Conservation (phyloP, 2,888 invertebrate genomes). For the Dynastes tityus region DNA sequence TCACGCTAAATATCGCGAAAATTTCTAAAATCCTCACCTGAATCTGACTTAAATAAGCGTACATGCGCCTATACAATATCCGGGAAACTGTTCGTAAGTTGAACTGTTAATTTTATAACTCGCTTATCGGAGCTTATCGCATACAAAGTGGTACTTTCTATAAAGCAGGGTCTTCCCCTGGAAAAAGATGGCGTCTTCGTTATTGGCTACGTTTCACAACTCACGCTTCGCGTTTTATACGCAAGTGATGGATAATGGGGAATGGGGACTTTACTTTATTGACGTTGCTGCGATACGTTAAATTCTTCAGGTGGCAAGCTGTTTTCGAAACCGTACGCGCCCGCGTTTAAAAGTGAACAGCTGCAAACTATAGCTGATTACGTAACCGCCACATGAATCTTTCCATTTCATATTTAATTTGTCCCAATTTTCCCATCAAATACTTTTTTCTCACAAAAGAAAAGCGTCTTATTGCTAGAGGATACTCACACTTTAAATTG, state of each 20-base stretch:
- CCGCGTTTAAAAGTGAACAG: background rate
- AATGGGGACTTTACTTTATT: background rate
- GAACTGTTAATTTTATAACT: background rate
- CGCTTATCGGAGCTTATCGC: background rate
- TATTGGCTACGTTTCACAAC: background rate
- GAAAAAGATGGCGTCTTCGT: conserved; percentile 1
- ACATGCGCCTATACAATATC: background rate
- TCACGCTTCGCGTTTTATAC: background rate
- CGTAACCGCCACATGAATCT: background rate
- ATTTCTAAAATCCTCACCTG: background rate
- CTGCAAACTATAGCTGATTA: background rate
- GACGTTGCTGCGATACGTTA: background rate
- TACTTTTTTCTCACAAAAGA: no score
- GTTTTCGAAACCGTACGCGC: background rate
- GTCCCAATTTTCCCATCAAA: no score
- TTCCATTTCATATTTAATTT: no score
- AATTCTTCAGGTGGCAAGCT: background rate
- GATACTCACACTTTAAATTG: no score
- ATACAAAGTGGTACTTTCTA: background rate
- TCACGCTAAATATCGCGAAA: background rate
- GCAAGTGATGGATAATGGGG: background rate
- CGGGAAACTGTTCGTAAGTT: background rate
- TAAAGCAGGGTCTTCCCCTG: conserved; percentile 26
- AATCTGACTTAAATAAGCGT: background rate
- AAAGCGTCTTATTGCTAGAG: no score